phyloP scores from a whole-genome alignment of 2,113 vertebrate species.

The Scomber japonicus region DNA sequence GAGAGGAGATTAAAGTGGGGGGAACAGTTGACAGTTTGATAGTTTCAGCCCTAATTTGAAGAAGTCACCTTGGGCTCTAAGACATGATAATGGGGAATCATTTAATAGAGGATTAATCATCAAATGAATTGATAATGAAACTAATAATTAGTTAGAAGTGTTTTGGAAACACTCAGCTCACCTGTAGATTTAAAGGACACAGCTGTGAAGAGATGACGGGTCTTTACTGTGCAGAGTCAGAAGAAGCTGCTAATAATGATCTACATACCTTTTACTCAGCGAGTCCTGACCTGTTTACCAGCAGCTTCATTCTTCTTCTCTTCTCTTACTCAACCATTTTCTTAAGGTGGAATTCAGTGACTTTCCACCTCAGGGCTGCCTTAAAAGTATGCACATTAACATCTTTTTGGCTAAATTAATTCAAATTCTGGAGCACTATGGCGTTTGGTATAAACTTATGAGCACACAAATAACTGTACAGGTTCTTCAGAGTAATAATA shows the following conservation, averaged over 20 bases:
- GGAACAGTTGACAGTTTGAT: too few species aligned
- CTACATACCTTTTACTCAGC: slow-evolving; percentile 41
- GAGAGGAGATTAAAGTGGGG: too few species aligned
- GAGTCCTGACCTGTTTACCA: slow-evolving; percentile 47
- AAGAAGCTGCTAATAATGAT: background rate
- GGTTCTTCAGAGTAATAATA: too few species aligned
- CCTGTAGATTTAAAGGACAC: background rate
- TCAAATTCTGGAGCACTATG: rapidly evolving
- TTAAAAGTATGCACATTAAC: background rate
- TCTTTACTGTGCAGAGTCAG: slow-evolving; percentile 10
- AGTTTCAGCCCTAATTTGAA: too few species aligned
- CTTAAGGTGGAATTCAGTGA: background rate
- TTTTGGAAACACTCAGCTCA: background rate
- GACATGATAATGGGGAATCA: too few species aligned
- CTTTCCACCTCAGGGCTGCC: background rate
- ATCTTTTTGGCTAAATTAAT: background rate
- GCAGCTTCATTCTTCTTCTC: background rate
- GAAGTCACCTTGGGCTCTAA: too few species aligned
- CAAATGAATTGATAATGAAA: too few species aligned
- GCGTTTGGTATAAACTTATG: too few species aligned
- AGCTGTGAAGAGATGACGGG: slow-evolving; percentile 15
- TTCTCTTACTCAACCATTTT: background rate
- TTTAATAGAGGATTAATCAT: too few species aligned
- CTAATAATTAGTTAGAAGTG: too few species aligned
- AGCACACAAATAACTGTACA: too few species aligned